A percentile compares a stretch with the other conserved stretches of the same genome.
Evolutionary conservation across 2,113 vertebrate genomes (phyloP).

Genomic region (Ctenodactylus gundi): DNA sequence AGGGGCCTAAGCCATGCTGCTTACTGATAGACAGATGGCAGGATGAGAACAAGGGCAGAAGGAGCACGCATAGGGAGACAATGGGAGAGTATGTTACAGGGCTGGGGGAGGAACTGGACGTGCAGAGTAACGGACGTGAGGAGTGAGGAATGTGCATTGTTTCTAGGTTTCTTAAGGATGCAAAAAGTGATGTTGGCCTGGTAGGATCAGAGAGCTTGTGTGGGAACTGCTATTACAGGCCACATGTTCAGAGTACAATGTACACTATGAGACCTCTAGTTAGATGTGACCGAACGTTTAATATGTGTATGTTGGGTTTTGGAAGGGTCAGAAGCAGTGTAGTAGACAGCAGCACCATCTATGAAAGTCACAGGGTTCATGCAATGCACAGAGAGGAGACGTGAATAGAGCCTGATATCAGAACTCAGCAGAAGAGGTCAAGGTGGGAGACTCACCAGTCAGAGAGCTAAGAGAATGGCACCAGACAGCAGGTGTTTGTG

Average conservation of each 20-base stretch:
- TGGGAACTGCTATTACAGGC: background rate
- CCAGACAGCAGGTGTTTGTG: too few relatives aligned
- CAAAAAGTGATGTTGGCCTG: rapidly evolving
- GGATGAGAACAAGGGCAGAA: background rate
- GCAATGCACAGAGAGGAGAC: rapidly evolving
- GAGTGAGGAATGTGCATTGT: rapidly evolving
- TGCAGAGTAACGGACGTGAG: background rate
- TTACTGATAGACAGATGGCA: background rate
- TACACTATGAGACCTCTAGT: background rate
- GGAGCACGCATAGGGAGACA: background rate
- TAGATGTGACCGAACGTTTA: background rate
- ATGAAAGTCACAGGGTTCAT: background rate
- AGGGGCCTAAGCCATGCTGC: background rate
- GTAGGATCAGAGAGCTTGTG: background rate
- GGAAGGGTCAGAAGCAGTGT: background rate
- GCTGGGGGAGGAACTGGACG: background rate
- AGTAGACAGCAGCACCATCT: background rate
- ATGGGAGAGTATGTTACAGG: background rate
- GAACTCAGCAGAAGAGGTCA: background rate
- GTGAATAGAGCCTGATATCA: background rate
- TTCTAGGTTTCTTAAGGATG: too few relatives aligned
- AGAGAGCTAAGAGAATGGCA: background rate
- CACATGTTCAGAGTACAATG: background rate
- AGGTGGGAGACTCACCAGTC: background rate
- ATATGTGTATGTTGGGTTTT: background rate